A percentile compares a stretch with the other conserved stretches of the same genome.
Evolutionary conservation across 1,140 invertebrate genomes (phyloP).

Genomic region (Sminthurinus signatus): DNA sequence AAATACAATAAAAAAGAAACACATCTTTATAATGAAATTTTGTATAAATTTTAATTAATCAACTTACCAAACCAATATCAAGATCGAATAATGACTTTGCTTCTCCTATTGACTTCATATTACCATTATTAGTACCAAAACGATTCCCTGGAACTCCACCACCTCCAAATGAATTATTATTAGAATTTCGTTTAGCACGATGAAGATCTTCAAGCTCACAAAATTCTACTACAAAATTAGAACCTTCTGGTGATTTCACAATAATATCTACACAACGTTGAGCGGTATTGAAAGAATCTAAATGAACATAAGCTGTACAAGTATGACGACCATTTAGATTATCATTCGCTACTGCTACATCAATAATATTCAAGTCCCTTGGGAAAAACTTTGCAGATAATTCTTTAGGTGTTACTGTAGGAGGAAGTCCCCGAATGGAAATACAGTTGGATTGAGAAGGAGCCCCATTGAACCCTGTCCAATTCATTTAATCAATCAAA

Average conservation of each 20-base stretch:
- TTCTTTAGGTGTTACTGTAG: conserved; percentile 23
- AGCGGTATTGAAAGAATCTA: conserved; percentile 17
- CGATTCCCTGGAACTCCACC: not conserved
- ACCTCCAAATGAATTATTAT: not conserved
- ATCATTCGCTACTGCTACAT: conserved; percentile 9
- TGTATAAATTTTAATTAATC: not conserved
- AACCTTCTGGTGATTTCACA: conserved; percentile 25
- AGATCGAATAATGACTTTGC: conserved; percentile 32
- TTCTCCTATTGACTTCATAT: not conserved
- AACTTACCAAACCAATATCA: conserved; percentile 31
- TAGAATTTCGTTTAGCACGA: conserved; percentile 15
- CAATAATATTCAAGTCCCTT: conserved; percentile 5
- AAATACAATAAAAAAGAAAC: not conserved
- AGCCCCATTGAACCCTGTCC: conserved; percentile 16
- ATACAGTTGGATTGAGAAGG: conserved; percentile 20
- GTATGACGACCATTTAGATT: conserved; percentile 8
- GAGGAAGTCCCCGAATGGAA: conserved; percentile 25
- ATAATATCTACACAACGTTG: conserved; percentile 17
- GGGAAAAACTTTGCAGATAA: conserved; percentile 14
- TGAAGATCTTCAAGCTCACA: conserved; percentile 30
- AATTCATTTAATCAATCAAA: not conserved
- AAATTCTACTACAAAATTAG: conserved; percentile 19
- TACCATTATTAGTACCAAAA: not conserved
- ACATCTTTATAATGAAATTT: not conserved
- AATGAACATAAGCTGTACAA: conserved; percentile 15